Conservation (phyloP, 2,888 invertebrate genomes). For the Caenorhabditis doughertyi region DNA sequence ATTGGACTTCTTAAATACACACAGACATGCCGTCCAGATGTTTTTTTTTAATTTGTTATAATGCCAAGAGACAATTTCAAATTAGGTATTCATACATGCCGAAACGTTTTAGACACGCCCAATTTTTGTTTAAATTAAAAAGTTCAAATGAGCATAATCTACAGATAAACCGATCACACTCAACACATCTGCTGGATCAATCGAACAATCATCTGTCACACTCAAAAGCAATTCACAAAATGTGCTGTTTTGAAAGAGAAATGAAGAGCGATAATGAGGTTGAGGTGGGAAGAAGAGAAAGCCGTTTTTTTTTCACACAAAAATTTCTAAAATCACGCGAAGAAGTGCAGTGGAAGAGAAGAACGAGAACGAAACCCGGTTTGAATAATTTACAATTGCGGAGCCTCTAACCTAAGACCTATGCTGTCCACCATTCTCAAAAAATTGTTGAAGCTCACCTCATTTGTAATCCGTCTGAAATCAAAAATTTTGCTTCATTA, state of each 20-base stretch:
- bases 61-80: background rate
- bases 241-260: background rate
- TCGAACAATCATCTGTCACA: background rate
- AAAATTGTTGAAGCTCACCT: constrained; percentile 18
- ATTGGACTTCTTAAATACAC: too few relatives aligned
- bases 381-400: constrained; percentile 49
- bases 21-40: background rate
- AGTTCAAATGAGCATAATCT: too few relatives aligned
- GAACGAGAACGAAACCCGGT: constrained; percentile 54
- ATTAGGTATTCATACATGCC: background rate
- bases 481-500: constrained; percentile 47
- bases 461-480: constrained; percentile 51
- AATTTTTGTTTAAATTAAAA: background rate
- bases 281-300: constrained; percentile 1
- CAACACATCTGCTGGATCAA: background rate
- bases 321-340: constrained; percentile 51
- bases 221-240: constrained; percentile 1
- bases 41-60: background rate
- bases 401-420: constrained; percentile 9
- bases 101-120: background rate
- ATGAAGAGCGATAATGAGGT: constrained; percentile 21
- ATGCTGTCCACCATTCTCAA: background rate
- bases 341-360: constrained; percentile 41
- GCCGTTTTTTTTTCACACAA: constrained; percentile 26
- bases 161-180: background rate